Evolutionary conservation across 2,797 vertebrate species (phyloP).

Genomic region (Rallus crepitans): DNA sequence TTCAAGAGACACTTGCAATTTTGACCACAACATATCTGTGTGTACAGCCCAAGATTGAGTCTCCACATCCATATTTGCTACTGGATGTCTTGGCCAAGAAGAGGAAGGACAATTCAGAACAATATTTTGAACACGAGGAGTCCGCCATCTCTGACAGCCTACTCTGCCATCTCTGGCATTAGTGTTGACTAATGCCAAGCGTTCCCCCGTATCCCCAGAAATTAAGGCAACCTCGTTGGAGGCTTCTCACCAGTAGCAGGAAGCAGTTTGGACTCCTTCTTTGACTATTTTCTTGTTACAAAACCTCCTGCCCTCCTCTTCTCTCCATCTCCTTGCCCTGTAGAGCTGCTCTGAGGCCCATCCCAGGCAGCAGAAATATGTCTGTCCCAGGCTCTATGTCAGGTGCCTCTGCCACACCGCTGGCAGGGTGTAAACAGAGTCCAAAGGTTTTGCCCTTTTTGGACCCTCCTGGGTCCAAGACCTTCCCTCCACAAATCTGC

Average conservation of each 20-base stretch:
- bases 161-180: neutral
- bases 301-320: neutral
- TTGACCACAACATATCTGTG: rapidly evolving
- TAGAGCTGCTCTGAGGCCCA: neutral
- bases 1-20: neutral
- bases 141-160: neutral
- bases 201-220: neutral
- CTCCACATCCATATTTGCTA: neutral
- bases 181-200: neutral
- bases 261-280: neutral
- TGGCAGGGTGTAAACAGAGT: neutral
- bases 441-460: neutral
- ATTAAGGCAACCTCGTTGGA: neutral
- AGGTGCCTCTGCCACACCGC: neutral
- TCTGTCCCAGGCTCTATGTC: neutral
- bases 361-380: neutral
- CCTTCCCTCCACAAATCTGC: neutral
- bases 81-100: neutral
- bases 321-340: neutral
- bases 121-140: neutral
- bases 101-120: neutral
- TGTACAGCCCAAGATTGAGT: neutral
- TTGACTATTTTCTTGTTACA: neutral
- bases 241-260: constrained; percentile 19
- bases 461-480: neutral